Evolutionary conservation across 2,797 vertebrate genomes (phyloP).

Genomic region (Capromys pilorides): DNA sequence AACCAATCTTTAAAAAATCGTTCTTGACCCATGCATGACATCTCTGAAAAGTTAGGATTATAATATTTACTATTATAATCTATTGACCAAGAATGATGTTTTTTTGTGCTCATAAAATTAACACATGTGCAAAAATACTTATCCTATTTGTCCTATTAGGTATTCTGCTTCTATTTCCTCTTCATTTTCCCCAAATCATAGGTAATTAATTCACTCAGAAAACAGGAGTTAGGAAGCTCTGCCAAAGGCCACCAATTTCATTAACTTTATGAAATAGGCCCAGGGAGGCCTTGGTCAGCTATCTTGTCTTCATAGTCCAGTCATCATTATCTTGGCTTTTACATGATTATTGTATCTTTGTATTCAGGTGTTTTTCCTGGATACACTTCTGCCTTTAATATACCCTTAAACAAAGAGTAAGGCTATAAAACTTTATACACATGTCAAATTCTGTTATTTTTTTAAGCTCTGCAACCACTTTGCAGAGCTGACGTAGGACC

Average conservation of each 20-base stretch:
- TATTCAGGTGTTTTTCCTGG: neutral
- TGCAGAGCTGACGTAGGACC: slow-evolving; percentile 54
- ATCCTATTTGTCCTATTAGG: neutral
- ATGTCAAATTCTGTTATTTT: slow-evolving; percentile 35
- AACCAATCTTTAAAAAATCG: slow-evolving; percentile 28
- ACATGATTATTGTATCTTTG: slow-evolving; percentile 3
- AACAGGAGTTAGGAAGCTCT: neutral
- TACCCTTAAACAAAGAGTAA: slow-evolving; percentile 40
- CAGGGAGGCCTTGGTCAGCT: neutral
- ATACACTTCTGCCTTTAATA: neutral
- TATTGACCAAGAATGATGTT: slow-evolving; percentile 30
- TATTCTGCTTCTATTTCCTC: slow-evolving; percentile 51
- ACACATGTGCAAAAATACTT: neutral
- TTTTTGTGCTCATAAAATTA: slow-evolving; percentile 2
- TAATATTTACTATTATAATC: slow-evolving; percentile 1
- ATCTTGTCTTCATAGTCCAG: neutral
- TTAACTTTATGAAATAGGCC: neutral
- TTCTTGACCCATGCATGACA: neutral
- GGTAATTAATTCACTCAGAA: slow-evolving; percentile 31
- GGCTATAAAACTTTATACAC: slow-evolving; percentile 15
- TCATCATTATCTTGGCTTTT: neutral
- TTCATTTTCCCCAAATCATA: slow-evolving; percentile 43
- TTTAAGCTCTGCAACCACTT: slow-evolving; percentile 31
- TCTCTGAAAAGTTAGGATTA: slow-evolving; percentile 39
- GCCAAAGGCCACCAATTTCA: neutral